A percentile compares a stretch with the other conserved stretches of the same genome.
Conservation (phyloP, 2,888 invertebrate genomes). For the Hipparchia semele region DNA sequence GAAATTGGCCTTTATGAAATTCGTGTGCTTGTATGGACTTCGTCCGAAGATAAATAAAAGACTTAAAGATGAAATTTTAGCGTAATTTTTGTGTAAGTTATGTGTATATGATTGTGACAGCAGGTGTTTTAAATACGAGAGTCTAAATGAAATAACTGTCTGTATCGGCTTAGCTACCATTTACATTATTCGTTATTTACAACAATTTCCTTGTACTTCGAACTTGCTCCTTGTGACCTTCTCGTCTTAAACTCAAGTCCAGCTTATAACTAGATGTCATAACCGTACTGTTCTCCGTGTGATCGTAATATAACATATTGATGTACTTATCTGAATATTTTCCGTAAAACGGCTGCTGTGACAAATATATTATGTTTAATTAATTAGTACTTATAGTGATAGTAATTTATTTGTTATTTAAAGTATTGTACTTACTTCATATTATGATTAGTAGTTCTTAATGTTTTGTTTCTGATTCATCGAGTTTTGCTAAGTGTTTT, state of each 20-base stretch:
- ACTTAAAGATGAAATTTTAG: conserved; percentile 75
- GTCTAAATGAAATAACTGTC: no score
- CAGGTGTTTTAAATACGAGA: not conserved
- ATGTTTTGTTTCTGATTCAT: conserved; percentile 20
- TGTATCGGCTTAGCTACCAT: no score
- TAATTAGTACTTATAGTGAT: conserved; percentile 21
- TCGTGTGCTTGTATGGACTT: conserved; percentile 75
- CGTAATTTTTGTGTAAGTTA: conserved; percentile 42
- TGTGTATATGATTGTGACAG: conserved; percentile 22
- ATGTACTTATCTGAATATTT: no score
- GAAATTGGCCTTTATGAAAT: conserved; percentile 74
- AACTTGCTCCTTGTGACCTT: no score
- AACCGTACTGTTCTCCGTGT: no score
- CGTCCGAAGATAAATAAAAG: conserved; percentile 75
- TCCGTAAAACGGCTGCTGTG: conserved; percentile 14
- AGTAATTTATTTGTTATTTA: conserved; percentile 34
- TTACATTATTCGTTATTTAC: no score
- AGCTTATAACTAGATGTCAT: no score
- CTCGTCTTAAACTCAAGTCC: no score
- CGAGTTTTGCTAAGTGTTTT: conserved; percentile 1
- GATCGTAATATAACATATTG: no score
- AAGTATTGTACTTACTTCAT: conserved; percentile 24
- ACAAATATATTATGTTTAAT: conserved; percentile 26
- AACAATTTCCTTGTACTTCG: no score
- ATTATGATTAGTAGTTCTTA: conserved; percentile 7